phyloP scores from a whole-genome alignment of 2,797 vertebrate genomes.

The Geotrypetes seraphini region DNA sequence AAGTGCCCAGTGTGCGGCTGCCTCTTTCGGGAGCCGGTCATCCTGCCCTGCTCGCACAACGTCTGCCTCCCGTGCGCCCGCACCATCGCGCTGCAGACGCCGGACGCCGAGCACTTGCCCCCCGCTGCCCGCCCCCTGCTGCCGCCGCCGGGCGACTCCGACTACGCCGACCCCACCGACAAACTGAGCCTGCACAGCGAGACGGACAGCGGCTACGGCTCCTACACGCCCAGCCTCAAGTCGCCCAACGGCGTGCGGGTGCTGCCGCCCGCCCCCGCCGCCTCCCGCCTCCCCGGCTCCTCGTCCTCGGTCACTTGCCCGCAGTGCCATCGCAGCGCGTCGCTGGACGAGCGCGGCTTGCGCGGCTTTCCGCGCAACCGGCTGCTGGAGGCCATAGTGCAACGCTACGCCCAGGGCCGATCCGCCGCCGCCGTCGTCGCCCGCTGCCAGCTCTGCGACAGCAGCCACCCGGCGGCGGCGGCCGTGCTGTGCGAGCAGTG shows the following conservation, averaged over 20 bases:
- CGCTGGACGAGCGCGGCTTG: slow-evolving; percentile 83
- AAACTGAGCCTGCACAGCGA: slow-evolving; percentile 94
- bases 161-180: slow-evolving; percentile 75
- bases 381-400: slow-evolving; percentile 83
- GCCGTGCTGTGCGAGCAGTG: slow-evolving; percentile 90
- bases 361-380: slow-evolving; percentile 88
- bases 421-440: slow-evolving; percentile 13
- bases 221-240: slow-evolving; percentile 88
- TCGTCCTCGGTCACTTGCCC: slow-evolving; percentile 90
- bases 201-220: slow-evolving; percentile 94
- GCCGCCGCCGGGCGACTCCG: slow-evolving; percentile 60
- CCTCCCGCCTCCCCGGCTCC: slow-evolving; percentile 25
- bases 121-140: slow-evolving; percentile 51
- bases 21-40: slow-evolving; percentile 83
- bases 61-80: slow-evolving; percentile 85
- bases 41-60: slow-evolving; percentile 91
- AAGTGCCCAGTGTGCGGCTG: slow-evolving; percentile 94
- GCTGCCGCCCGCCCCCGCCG: slow-evolving; percentile 67
- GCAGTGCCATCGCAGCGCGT: slow-evolving; percentile 90
- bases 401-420: slow-evolving; percentile 74
- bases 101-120: slow-evolving; percentile 75
- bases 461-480: slow-evolving; percentile 76
- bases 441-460: slow-evolving; percentile 89
- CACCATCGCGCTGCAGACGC: slow-evolving; percentile 88
- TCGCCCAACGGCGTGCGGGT: slow-evolving; percentile 87